These are phyloP conservation scores for Paramisgurnus dabryanus DNA, from an alignment of 2,113 vertebrate genomes.

Conservation along the genomic window DNA sequence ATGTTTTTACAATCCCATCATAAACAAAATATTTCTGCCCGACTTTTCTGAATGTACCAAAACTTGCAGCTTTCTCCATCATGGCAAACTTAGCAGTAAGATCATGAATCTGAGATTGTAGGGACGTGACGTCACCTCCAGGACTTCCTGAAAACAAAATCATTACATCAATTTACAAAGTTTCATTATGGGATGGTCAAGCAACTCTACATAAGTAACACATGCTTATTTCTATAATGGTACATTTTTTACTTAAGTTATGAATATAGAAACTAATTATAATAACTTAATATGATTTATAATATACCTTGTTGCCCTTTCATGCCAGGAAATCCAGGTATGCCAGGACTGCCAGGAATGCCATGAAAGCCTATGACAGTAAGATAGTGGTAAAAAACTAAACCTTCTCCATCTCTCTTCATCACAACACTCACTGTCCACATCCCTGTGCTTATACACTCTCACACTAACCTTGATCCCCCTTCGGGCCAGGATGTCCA, in stretches of 20 bases:
- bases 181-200: no score
- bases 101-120: conserved; percentile 23
- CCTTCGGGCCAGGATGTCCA: conserved; percentile 20
- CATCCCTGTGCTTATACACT: neutral
- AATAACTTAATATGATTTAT: no score
- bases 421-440: neutral
- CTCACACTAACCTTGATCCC: conserved; percentile 29
- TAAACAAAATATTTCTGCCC: conserved; percentile 43
- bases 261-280: no score
- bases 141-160: neutral
- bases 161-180: neutral
- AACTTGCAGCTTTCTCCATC: conserved; percentile 28
- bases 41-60: conserved; percentile 19
- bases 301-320: conserved; percentile 10
- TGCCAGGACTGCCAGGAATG: conserved; percentile 9
- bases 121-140: neutral
- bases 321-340: neutral
- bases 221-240: no score
- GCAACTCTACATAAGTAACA: no score
- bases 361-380: no score
- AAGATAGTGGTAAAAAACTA: no score
- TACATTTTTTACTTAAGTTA: no score
- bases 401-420: neutral
- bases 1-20: neutral
- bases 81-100: conserved; percentile 20